phyloP scores from a whole-genome alignment of 2,888 invertebrate species.

The Yponomeuta malinellus region DNA sequence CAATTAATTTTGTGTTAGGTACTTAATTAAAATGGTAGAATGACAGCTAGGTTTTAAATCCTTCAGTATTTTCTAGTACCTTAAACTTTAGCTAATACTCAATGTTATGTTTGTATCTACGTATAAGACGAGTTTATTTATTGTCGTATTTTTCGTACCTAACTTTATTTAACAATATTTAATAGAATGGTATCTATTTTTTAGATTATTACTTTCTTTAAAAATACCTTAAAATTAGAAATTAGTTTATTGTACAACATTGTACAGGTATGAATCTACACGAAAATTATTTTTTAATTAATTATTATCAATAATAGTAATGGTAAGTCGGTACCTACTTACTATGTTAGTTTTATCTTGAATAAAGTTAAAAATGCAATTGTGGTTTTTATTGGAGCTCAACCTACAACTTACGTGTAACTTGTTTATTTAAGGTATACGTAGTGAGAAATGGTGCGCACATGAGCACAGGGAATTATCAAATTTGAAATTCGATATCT shows the following conservation, averaged over 20 bases:
- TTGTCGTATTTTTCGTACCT: not conserved
- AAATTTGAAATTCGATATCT: too few species aligned
- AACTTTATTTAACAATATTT: not conserved
- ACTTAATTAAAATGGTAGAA: constrained; percentile 15
- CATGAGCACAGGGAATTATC: too few species aligned
- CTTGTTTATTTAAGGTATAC: too few species aligned
- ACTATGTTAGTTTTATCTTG: too few species aligned
- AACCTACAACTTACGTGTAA: too few species aligned
- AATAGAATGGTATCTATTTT: too few species aligned
- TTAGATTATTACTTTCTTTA: too few species aligned
- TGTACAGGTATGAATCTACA: constrained; percentile 6
- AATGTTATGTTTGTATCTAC: not conserved
- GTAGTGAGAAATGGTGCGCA: too few species aligned
- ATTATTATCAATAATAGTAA: not conserved
- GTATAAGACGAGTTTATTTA: not conserved
- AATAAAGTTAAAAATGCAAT: too few species aligned
- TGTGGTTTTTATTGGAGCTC: too few species aligned
- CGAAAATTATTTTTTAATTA: not conserved
- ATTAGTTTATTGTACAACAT: constrained; percentile 6
- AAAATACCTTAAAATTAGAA: not conserved
- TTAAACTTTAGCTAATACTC: constrained; percentile 37
- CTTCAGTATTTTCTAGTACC: constrained; percentile 48
- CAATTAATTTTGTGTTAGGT: constrained; percentile 8
- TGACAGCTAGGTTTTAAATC: constrained; percentile 8
- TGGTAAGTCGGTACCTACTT: too few species aligned